Base-by-base conservation (phyloP, 2,888 invertebrate genomes). In the Copidosoma aretas region DNA sequence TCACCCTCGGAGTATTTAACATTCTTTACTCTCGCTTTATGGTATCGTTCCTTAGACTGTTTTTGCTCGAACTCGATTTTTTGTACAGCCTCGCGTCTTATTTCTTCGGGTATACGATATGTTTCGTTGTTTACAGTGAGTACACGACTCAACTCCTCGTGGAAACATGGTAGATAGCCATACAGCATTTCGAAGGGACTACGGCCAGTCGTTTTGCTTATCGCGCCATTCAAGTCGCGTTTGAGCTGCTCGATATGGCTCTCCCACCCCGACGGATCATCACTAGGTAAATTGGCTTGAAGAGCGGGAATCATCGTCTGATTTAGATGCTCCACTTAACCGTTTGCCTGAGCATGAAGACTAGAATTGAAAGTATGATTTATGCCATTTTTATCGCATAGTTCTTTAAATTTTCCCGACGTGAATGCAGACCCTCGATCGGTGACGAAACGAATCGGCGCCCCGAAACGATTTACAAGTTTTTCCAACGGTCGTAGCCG, bases 391-490 rank as follows among this genome's bases (percentile, higher is more conserved):
- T 52, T 52, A n/a, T n/a, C 0, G 51, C 14, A 61, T 74, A 72
- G 63, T 72, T 74, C 14, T 68, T 19, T 12, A 43, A 72, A 75
- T 61, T 43, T 63, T 1, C 58, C 24, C 15, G 67, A 73, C 3
- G 72, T 75, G 32, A 73, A 76, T 5, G 65, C 59, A 0, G 74
- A 73, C 0, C 74, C 75, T 46, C 74, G 58, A 25, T 74, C 75
- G 1, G 59, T 60, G 1, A 76, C 66, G 1, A 75, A 25, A 46
- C 71, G 62, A 19, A 43, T 22, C 0, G 75, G 76, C 1, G 75
- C 73, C 51, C 74, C 75, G n/a, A 71, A 74, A 32, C 67, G 53
- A 4, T 71, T 10, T 8, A 75, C 67, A 21, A 77, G 51, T 39
- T 65, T 59, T 67, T 51, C 10, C 60, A 59, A 60, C 60, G 19